These are phyloP conservation scores for Macrosteles quadrilineatus DNA, from an alignment of 1,140 invertebrate genomes.

Conservation along the genomic window DNA sequence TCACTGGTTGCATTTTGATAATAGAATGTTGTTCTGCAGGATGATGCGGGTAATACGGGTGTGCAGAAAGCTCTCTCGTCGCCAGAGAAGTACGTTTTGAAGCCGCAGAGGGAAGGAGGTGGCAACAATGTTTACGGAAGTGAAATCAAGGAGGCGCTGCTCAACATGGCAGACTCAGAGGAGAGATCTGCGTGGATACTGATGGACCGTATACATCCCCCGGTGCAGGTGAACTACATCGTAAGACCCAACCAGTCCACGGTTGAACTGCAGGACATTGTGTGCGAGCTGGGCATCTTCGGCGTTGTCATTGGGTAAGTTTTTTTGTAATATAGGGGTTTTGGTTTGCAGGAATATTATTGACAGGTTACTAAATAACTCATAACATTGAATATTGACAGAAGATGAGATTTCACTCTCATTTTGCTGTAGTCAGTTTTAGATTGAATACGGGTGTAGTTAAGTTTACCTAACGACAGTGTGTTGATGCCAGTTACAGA, in stretches of 20 bases:
- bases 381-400: no score
- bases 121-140: constrained; percentile 94
- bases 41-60: constrained; percentile 73
- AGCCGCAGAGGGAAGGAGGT: constrained; percentile 97
- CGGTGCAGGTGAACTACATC: constrained; percentile 79
- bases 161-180: constrained; percentile 59
- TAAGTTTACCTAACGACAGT: no score
- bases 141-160: constrained; percentile 70
- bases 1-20: no score
- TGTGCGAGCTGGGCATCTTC: constrained; percentile 94
- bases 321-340: neutral
- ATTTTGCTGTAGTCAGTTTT: no score
- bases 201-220: constrained; percentile 89
- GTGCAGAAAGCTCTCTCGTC: constrained; percentile 79
- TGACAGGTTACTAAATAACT: no score
- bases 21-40: constrained; percentile 48
- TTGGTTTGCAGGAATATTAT: no score
- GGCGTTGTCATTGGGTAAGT: constrained; percentile 85
- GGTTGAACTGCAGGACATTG: constrained; percentile 59
- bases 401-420: no score
- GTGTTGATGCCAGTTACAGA: no score
- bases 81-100: constrained; percentile 88
- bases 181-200: constrained; percentile 89
- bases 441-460: no score
- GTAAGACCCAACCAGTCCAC: constrained; percentile 60